Percentiles rank a stretch among this genome's conserved stretches.
Conservation (phyloP, 2,113 vertebrate species). For the Desmodus rotundus region DNA sequence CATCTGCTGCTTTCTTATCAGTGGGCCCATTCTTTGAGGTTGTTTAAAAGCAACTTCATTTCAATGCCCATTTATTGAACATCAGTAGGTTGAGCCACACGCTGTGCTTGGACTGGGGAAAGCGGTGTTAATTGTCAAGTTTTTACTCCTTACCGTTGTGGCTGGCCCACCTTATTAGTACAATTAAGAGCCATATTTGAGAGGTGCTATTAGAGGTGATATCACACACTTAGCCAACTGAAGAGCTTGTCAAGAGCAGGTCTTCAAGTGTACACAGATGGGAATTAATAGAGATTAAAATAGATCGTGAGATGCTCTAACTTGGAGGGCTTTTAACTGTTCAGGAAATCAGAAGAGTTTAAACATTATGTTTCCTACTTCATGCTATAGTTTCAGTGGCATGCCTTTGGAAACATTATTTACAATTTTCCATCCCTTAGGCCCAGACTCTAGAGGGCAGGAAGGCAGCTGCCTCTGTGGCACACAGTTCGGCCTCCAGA, state of each 20-base stretch:
- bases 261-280: conserved; percentile 35
- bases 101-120: background rate
- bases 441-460: background rate
- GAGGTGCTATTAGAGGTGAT: conserved; percentile 18
- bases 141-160: background rate
- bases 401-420: background rate
- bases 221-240: conserved; percentile 32
- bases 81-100: background rate
- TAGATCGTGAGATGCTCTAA: background rate
- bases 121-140: background rate
- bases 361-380: background rate
- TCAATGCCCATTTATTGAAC: background rate
- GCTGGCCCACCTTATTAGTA: conserved; percentile 16
- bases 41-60: background rate
- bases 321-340: background rate
- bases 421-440: background rate
- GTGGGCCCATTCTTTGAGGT: background rate
- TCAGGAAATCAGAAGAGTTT: background rate
- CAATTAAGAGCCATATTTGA: conserved; percentile 44
- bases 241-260: conserved; percentile 48
- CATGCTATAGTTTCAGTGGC: background rate
- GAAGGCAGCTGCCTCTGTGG: background rate
- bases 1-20: background rate
- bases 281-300: conserved; percentile 27
- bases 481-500: background rate